Conservation (phyloP, 2,113 vertebrate genomes). For the Chionomys nivalis region DNA sequence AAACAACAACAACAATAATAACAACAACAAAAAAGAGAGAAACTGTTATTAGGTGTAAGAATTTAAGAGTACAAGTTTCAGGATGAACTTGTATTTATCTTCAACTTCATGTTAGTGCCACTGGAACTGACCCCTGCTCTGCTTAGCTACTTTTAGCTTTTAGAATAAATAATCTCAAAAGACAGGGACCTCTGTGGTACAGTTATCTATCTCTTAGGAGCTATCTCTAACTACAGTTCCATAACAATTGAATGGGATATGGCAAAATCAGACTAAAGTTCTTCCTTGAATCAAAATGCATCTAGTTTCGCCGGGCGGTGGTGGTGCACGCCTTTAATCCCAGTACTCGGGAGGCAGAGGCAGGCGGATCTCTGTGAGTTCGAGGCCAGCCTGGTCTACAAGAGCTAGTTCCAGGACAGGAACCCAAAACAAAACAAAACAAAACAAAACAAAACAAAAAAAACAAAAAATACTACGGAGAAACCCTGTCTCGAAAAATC, state of each 20-base stretch:
- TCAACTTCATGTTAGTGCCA: neutral
- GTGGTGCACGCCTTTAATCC: too few relatives aligned
- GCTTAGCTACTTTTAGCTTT: neutral
- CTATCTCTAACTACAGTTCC: neutral
- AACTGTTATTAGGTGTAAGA: neutral
- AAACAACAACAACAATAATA: too few relatives aligned
- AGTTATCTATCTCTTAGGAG: neutral
- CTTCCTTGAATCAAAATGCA: neutral
- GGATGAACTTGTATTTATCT: neutral
- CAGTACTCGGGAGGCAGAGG: too few relatives aligned
- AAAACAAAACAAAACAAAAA: too few relatives aligned
- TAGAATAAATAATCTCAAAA: slow-evolving; percentile 22
- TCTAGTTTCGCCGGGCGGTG: neutral
- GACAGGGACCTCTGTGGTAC: neutral
- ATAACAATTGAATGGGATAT: neutral
- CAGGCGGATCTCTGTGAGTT: too few relatives aligned
- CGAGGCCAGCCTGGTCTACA: too few relatives aligned
- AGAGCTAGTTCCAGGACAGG: too few relatives aligned
- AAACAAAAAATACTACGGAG: too few relatives aligned
- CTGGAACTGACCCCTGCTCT: neutral
- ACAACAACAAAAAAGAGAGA: too few relatives aligned
- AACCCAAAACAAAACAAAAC: too few relatives aligned
- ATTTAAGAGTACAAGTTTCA: neutral
- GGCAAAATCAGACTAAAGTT: neutral
- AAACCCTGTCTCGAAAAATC: too few relatives aligned